These are phyloP conservation scores for Protophormia terraenovae DNA, from an alignment of 2,888 invertebrate genomes.

Conservation along the genomic window DNA sequence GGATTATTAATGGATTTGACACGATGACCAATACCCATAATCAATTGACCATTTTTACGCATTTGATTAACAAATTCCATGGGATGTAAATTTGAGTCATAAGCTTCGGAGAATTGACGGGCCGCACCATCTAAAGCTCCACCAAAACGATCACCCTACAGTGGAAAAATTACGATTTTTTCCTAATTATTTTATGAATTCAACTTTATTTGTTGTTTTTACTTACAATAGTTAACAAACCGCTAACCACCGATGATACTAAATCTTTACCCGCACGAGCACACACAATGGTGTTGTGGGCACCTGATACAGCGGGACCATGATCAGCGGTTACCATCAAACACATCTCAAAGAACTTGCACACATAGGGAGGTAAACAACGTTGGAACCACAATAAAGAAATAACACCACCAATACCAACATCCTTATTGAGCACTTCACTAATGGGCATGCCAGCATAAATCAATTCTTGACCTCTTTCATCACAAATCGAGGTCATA, in stretches of 20 bases:
- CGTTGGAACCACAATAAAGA: constrained; percentile 99
- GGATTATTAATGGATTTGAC: constrained; percentile 98
- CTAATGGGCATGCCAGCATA: constrained; percentile 97
- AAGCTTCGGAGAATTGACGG: constrained; percentile 97
- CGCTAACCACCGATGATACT: constrained; percentile 97
- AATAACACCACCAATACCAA: constrained; percentile 98
- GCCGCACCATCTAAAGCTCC: constrained; percentile 99
- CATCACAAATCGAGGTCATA: constrained; percentile 99
- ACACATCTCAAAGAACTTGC: constrained; percentile 99
- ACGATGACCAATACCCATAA: constrained; percentile 99
- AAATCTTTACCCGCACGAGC: constrained; percentile 98
- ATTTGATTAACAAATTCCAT: constrained; percentile 99
- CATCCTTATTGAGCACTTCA: constrained; percentile 94
- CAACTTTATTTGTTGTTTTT: background rate
- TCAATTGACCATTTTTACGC: constrained; percentile 97
- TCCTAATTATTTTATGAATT: no score
- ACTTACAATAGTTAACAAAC: constrained; percentile 97
- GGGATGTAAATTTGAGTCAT: constrained; percentile 96
- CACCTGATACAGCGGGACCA: constrained; percentile 99
- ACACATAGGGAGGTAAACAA: constrained; percentile 95
- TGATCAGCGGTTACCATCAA: constrained; percentile 99
- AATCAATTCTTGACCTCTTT: constrained; percentile 96
- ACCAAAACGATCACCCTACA: constrained; percentile 97
- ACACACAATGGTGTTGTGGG: constrained; percentile 99
- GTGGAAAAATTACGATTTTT: no score